Conservation (phyloP, 2,797 vertebrate species). For the Enteromius unitaeniatus region DNA sequence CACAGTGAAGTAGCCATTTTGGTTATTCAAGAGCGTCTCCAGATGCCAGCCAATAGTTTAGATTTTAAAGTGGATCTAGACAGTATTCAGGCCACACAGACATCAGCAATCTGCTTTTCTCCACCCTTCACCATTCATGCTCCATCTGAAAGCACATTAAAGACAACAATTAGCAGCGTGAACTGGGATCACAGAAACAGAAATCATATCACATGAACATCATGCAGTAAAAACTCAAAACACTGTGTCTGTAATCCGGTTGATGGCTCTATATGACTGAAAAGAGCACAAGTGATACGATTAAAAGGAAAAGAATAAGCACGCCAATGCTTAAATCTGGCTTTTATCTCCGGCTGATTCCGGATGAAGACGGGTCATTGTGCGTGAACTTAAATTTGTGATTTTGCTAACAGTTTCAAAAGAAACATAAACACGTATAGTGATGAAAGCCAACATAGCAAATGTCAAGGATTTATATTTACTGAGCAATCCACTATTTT, state of each 20-base stretch:
- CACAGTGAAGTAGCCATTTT: constrained; percentile 76
- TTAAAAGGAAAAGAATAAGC: neutral
- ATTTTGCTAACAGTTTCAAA: neutral
- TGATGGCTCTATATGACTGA: neutral
- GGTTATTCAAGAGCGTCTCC: constrained; percentile 65
- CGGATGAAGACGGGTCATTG: neutral
- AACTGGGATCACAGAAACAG: neutral
- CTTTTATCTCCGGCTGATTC: neutral
- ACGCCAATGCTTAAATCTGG: neutral
- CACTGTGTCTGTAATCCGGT: neutral
- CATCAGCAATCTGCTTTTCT: constrained; percentile 72
- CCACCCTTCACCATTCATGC: constrained; percentile 70
- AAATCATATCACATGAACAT: neutral
- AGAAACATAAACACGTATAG: neutral
- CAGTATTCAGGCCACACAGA: constrained; percentile 58
- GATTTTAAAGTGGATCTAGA: constrained; percentile 43
- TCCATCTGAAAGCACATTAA: constrained; percentile 70
- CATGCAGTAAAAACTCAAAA: neutral
- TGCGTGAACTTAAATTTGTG: neutral
- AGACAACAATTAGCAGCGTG: neutral
- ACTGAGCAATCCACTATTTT: neutral
- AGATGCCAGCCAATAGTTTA: constrained; percentile 60
- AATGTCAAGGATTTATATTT: neutral
- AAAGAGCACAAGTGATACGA: neutral
- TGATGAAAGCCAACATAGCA: neutral